Base-by-base conservation (phyloP, 2,797 vertebrate species). In the Hephaestus fuliginosus region DNA sequence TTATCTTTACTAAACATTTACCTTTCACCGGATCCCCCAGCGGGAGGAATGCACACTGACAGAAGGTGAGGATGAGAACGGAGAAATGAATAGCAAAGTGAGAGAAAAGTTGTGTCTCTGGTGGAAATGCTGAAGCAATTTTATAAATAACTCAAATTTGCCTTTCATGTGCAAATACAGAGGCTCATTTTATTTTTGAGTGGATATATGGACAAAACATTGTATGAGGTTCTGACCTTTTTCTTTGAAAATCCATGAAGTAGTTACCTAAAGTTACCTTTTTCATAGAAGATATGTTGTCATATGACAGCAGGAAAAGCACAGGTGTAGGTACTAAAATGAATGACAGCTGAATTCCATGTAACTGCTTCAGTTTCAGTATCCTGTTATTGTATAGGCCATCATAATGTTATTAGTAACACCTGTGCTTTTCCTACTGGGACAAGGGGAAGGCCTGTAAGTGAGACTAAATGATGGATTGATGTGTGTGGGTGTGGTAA, bases 1-100 rank as follows among this genome's bases (percentile, higher is more conserved):
- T 76, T 87, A 67, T 85, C 53, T 84, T 81, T 76, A 28, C 56
- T 67, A 73, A 81, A 80, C 53, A 73, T 78, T 72, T 64, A 41
- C 64, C 46, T 77, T 55, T 71, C 33, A 79, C 14, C 13, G 20
- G n/a, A 71, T 55, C 33, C 18, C n/a, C 53, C 48, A 25, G 20
- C n/a, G 18, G 51, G 41, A n/a, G 18, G 2, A 25, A 48, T 33
- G 11, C 13, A 15, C 7, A 25, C n/a, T 33, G 18, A 66, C 48
- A 18, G 36, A 68, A 55, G 30, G 25, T 20, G 3, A 67, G 48
- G 57, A 25, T 15, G 8, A 53, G 14, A 11, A 12, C 2, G n/a
- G 2, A 33, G 58, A 71, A 72, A 11, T n/a, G 0, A 25, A 46
- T 2, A 0, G 3, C 22, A 39, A 15, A 60, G 22, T 25, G 13